These are phyloP conservation scores for Spinibarbus caldwelli DNA, from an alignment of 2,797 vertebrate genomes.

Conservation along the genomic window DNA sequence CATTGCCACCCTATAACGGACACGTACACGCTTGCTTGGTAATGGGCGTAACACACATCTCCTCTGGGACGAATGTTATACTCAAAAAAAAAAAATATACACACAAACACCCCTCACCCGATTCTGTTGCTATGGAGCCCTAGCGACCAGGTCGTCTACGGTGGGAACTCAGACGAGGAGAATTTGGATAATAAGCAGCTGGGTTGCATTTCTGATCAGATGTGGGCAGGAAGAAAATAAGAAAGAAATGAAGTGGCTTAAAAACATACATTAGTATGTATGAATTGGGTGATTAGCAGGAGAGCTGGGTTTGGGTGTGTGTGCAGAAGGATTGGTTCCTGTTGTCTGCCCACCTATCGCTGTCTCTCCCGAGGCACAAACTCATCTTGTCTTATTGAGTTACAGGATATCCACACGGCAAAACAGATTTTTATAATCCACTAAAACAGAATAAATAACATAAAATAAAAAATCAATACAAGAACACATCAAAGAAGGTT, in stretches of 20 bases:
- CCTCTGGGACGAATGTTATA: constrained; percentile 59
- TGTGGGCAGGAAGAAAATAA: constrained; percentile 13
- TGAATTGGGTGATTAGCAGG: background rate
- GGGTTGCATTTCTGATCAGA: constrained; percentile 44
- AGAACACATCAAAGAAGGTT: constrained; percentile 4
- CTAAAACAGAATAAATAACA: background rate
- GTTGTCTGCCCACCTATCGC: constrained; percentile 6
- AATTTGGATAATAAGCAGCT: constrained; percentile 57
- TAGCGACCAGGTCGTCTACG: constrained; percentile 66
- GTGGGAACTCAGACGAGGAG: constrained; percentile 43
- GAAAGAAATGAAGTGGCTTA: constrained; percentile 42
- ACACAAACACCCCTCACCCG: constrained; percentile 59
- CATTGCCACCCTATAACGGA: background rate
- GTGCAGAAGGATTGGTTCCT: background rate
- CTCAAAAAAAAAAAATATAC: background rate
- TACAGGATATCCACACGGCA: constrained; percentile 22
- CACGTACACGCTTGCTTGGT: constrained; percentile 59
- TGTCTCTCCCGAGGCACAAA: constrained; percentile 26
- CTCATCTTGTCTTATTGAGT: constrained; percentile 39
- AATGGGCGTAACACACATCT: constrained; percentile 65
- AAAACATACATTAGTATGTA: background rate
- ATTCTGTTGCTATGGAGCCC: constrained; percentile 80
- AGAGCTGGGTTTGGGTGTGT: constrained; percentile 15
- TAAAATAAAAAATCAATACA: constrained; percentile 33
- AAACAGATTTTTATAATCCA: constrained; percentile 20